A percentile compares a stretch with the other conserved stretches of the same genome.
These are phyloP conservation scores for Embidobia sp. DNA, from an alignment of 2,888 invertebrate species.

Conservation along the genomic window DNA sequence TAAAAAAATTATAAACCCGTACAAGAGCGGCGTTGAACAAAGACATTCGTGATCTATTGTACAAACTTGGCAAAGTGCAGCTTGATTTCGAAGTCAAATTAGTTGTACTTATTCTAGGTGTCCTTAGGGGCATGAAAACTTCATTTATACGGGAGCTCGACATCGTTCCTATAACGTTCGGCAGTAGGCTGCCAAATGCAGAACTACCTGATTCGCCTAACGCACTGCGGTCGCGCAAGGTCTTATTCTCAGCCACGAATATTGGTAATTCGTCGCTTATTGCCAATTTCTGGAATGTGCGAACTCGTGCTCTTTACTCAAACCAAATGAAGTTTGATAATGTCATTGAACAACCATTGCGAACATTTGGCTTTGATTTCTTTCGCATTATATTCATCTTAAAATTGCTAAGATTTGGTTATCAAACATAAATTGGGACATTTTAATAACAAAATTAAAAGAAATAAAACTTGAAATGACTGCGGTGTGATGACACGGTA, in stretches of 20 bases:
- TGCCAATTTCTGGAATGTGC: constrained; percentile 37
- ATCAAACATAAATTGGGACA: too few relatives aligned
- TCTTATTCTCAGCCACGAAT: constrained; percentile 54
- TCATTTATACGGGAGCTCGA: constrained; percentile 65
- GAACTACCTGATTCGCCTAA: constrained; percentile 32
- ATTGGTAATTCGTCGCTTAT: constrained; percentile 22
- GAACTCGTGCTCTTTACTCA: constrained; percentile 19
- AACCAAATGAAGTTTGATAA: too few relatives aligned
- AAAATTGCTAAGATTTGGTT: too few relatives aligned
- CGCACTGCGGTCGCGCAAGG: constrained; percentile 44
- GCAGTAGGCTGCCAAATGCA: constrained; percentile 58
- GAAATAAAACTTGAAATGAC: too few relatives aligned
- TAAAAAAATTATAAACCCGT: too few relatives aligned
- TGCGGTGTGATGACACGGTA: too few relatives aligned
- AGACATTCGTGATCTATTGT: constrained; percentile 55
- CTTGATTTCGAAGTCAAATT: constrained; percentile 63
- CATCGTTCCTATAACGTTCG: constrained; percentile 58
- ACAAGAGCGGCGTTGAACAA: constrained; percentile 30
- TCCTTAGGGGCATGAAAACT: constrained; percentile 61
- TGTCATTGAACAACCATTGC: too few relatives aligned
- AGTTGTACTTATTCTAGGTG: constrained; percentile 64
- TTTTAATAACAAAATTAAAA: too few relatives aligned
- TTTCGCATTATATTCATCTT: too few relatives aligned
- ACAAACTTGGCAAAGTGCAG: constrained; percentile 63
- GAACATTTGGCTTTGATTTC: too few relatives aligned